Percentiles rank a stretch among this genome's conserved stretches.
Evolutionary conservation across 2,797 vertebrate species (phyloP).

Genomic region (Acanthopagrus latus): DNA sequence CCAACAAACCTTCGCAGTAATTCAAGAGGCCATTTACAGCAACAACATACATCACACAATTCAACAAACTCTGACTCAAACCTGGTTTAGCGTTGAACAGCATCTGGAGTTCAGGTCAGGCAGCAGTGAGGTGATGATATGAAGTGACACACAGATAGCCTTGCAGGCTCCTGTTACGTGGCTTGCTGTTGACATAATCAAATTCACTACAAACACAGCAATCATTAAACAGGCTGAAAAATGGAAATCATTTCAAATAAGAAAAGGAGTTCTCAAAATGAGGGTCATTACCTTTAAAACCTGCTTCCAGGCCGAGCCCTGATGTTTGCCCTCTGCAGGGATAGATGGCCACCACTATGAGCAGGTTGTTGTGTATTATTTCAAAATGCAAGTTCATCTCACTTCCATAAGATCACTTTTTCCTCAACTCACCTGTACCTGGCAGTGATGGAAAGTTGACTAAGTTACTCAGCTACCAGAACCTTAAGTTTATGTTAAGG

Average conservation of each 20-base stretch:
- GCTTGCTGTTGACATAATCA: slow-evolving; percentile 14
- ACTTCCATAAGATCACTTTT: neutral
- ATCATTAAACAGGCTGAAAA: neutral
- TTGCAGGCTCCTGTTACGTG: neutral
- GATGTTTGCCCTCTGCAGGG: no score
- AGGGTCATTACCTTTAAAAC: neutral
- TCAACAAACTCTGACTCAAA: slow-evolving; percentile 8
- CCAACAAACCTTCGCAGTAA: neutral
- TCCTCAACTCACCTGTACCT: no score
- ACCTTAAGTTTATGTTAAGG: no score
- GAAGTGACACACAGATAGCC: neutral
- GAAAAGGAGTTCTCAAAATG: neutral
- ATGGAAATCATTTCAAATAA: slow-evolving; percentile 10
- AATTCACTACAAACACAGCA: slow-evolving; percentile 11
- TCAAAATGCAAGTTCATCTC: no score
- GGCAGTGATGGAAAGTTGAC: neutral
- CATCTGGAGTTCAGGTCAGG: neutral
- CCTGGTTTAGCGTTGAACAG: neutral
- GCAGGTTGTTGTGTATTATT: no score
- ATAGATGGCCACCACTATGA: no score
- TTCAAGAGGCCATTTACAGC: neutral
- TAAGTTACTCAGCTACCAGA: neutral
- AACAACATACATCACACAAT: neutral
- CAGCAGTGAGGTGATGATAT: slow-evolving; percentile 1
- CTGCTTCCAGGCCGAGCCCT: no score